Conservation (phyloP, 2,888 invertebrate genomes). For the Leptopterna dolabrata region DNA sequence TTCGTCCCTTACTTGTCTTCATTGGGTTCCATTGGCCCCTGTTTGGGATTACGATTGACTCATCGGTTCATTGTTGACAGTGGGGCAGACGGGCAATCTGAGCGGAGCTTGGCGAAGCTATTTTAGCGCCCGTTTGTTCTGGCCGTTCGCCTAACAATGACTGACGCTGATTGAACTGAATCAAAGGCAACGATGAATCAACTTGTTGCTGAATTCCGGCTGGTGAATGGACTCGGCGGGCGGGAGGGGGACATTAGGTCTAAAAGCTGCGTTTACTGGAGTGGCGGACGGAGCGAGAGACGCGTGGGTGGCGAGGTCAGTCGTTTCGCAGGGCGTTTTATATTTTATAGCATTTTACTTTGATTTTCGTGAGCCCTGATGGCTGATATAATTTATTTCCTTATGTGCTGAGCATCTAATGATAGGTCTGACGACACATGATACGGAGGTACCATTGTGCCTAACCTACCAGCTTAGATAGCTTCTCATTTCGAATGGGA, state of each 20-base stretch:
- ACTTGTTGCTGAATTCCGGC: conserved; percentile 36
- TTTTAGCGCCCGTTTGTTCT: neutral
- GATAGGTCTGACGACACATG: too few species aligned
- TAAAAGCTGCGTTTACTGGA: neutral
- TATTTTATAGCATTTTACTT: too few species aligned
- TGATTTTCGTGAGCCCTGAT: too few species aligned
- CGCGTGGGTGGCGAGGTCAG: neutral
- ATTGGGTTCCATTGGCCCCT: neutral
- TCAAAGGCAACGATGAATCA: conserved; percentile 33
- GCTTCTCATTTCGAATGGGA: too few species aligned
- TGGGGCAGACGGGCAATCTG: neutral
- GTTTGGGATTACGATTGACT: neutral
- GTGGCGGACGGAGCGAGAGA: neutral
- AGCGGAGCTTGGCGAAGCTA: neutral
- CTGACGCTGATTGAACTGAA: conserved; percentile 32
- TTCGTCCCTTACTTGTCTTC: too few species aligned
- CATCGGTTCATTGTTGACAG: neutral
- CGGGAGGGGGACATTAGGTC: neutral
- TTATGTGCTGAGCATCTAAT: too few species aligned
- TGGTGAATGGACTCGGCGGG: neutral
- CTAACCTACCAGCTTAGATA: too few species aligned
- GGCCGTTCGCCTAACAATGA: conserved; percentile 29
- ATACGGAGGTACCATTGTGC: too few species aligned
- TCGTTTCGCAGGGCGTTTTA: neutral
- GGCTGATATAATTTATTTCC: too few species aligned